A percentile compares a stretch with the other conserved stretches of the same genome.
phyloP scores from a whole-genome alignment of 2,113 vertebrate species.

The Onychostoma macrolepis region DNA sequence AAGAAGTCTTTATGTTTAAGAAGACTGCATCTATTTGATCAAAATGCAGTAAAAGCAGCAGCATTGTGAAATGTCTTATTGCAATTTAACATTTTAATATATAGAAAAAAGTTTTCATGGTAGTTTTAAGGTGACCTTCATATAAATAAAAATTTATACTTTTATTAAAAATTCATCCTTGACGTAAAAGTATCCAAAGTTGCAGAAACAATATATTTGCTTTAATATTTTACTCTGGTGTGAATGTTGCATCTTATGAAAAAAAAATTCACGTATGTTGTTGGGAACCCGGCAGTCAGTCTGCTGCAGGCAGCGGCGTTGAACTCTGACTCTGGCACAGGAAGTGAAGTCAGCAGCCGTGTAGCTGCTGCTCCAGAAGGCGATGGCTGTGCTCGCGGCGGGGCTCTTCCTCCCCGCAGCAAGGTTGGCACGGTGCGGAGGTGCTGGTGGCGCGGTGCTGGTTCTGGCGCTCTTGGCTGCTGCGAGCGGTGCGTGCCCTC shows the following conservation, averaged over 20 bases:
- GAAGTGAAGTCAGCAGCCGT: slow-evolving; percentile 49
- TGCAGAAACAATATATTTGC: too few relatives aligned
- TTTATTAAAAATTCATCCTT: neutral
- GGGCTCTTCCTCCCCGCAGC: slow-evolving; percentile 41
- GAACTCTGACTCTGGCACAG: slow-evolving; percentile 68
- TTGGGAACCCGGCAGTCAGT: neutral
- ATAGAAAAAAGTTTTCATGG: too few relatives aligned
- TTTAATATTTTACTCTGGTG: neutral
- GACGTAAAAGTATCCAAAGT: neutral
- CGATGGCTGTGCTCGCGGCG: slow-evolving; percentile 58
- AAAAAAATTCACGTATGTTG: neutral
- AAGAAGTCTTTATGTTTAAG: neutral
- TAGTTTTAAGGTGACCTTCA: too few relatives aligned
- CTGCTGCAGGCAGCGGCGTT: slow-evolving; percentile 62
- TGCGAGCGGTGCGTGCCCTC: slow-evolving; percentile 88
- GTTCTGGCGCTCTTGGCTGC: slow-evolving; percentile 80
- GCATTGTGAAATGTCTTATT: neutral
- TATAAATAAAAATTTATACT: neutral
- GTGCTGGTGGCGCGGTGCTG: slow-evolving; percentile 75
- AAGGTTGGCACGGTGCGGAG: slow-evolving; percentile 81
- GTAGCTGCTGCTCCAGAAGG: slow-evolving; percentile 61
- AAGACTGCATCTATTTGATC: neutral
- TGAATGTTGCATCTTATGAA: slow-evolving; percentile 3
- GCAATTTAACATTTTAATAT: neutral
- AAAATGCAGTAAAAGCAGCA: neutral